Conservation (phyloP, 2,797 vertebrate genomes). For the Scolopax rusticola region DNA sequence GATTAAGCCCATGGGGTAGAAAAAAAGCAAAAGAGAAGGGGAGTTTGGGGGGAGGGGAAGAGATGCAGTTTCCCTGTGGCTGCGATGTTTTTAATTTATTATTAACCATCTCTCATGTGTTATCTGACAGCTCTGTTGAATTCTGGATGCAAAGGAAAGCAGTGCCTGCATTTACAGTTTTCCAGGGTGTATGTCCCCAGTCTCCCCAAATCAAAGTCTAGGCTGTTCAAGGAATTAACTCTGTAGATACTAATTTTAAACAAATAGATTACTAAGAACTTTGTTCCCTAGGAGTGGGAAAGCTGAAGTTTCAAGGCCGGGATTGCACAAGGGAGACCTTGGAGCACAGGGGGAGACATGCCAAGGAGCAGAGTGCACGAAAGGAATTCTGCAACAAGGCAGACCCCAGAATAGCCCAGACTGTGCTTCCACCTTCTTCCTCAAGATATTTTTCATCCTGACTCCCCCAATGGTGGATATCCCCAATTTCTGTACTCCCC, state of each 20-base stretch:
- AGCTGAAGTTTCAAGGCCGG: conserved; percentile 2
- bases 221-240: conserved; percentile 13
- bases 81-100: conserved; percentile 81
- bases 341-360: background rate
- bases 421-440: background rate
- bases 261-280: conserved; percentile 58
- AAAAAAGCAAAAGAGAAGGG: conserved; percentile 63
- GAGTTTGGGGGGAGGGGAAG: conserved; percentile 32
- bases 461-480: fast-evolving
- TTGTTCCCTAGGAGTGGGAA: conserved; percentile 10
- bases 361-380: fast-evolving
- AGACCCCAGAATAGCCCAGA: background rate
- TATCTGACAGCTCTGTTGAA: conserved; percentile 69
- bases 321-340: background rate
- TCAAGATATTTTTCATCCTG: background rate
- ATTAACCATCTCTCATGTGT: conserved; percentile 78
- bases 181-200: background rate
- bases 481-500: background rate
- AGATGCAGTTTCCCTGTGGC: conserved; percentile 63
- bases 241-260: conserved; percentile 60
- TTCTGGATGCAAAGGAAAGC: conserved; percentile 58
- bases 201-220: conserved; percentile 27
- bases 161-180: conserved; percentile 44
- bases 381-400: background rate
- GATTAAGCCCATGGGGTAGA: conserved; percentile 82